phyloP scores from a whole-genome alignment of 2,888 invertebrate genomes.

The Torymus auratus region DNA sequence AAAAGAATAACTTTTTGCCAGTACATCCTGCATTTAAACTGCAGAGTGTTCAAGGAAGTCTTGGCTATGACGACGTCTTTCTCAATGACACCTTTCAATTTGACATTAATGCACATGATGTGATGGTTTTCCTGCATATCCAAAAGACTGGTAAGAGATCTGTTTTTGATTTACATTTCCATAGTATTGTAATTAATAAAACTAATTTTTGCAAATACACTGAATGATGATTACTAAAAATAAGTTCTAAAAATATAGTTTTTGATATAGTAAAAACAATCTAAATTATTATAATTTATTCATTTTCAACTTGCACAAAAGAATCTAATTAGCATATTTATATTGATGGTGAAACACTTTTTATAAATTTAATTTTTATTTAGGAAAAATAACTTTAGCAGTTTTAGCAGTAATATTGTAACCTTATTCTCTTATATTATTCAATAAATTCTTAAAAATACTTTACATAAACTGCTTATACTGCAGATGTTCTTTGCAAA shows the following conservation, averaged over 20 bases:
- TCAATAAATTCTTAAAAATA: constrained; percentile 1
- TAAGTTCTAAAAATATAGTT: too few species aligned
- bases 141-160: constrained; percentile 90
- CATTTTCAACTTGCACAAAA: too few species aligned
- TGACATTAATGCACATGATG: constrained; percentile 95
- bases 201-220: too few species aligned
- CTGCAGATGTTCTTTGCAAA: too few species aligned
- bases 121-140: constrained; percentile 98
- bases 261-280: too few species aligned
- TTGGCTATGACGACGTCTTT: constrained; percentile 91
- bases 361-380: not conserved
- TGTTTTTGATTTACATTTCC: not conserved
- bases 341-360: too few species aligned
- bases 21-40: constrained; percentile 72
- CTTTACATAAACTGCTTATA: constrained; percentile 17
- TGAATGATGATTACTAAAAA: too few species aligned
- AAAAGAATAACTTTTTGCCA: constrained; percentile 69
- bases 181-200: too few species aligned
- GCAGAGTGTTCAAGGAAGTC: constrained; percentile 76
- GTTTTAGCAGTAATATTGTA: constrained; percentile 3
- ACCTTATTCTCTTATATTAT: constrained; percentile 31
- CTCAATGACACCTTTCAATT: constrained; percentile 90
- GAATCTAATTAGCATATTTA: too few species aligned
- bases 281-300: too few species aligned
- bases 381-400: not conserved